Evolutionary conservation across 2,113 vertebrate species (phyloP), one percentile per base, ranked within the genome.

Genomic region (Paratilapia polleni): DNA sequence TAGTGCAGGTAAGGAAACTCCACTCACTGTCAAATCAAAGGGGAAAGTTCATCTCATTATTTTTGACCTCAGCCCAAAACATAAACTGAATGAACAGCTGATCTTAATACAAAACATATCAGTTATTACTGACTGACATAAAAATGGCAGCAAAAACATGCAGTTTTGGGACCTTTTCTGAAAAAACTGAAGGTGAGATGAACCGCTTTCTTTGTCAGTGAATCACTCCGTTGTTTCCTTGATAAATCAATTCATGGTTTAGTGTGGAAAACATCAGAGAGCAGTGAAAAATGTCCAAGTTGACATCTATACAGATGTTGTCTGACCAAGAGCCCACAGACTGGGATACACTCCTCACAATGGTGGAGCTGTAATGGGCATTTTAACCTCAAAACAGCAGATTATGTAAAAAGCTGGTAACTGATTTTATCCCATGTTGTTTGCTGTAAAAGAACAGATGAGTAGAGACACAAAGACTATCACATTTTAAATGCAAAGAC

Each of bases 301-400:
- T 24, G 0, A 49, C 24, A 70, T 20, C 15, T 52, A 26, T 52
- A 8, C 43, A 52, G 66, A 73, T 73, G 66, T 70, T 70, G 49
- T 70, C 17, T 8, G 43, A 24, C 43, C 17, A 13, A 3, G 24
- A 31, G 66, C 66, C 43, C 43, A 8, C 24, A 70, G 66, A 70
- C 66, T 3, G 63, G 6, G 66, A 0, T 0, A 20, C 43, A 20
- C 66, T 43, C 66, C 43, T 73, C 66, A 52, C 43, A 70, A 70
- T 20, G 17, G 43, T 31, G 43, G 49, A 28, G 43, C 66, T 28
- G 41, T 1, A 49, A 20, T 24, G 47, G 5, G 10, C 64, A 68
- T 19, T 41, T 47, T 4, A 26, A 6, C 41, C 26, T 26, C 5
- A 11, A 47, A 47, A 47, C 64, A 19, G 0, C 14, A 0, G 62